Base-by-base conservation (phyloP, 64 coral and sea anemone species). In the Pocillopora damicornis region DNA sequence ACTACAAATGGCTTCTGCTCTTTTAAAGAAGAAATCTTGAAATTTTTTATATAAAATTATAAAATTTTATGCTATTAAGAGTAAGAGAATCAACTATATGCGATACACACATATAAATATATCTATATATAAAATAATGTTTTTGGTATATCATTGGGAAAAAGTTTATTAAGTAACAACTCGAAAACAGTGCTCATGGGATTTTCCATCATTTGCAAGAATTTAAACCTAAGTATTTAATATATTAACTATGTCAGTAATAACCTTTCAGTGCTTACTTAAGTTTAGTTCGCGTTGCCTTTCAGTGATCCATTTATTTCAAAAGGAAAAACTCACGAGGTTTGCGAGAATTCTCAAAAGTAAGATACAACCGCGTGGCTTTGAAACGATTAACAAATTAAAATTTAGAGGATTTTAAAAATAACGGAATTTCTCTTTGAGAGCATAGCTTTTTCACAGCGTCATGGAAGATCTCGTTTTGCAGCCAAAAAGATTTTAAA, bases 11-110 rank as follows among this genome's bases (percentile, higher is more conserved):
- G 63, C 68, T 85, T 85, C 65, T 69, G 63, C 57, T 85, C 81
- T 73, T 85, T 57, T 25, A 71, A 63, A 85, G 72, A 65, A 65
- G 72, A 42, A 72, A 85, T 85, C 81, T 22, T 42, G n/a, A 42
- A 85, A 85, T 36, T 85, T 30, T 85, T 85, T 85, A 85, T 85
- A 85, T 85, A 85, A 73, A 13, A 30, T 57, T 67, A 68, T 51
- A 58, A 72, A 26, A 23, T 85, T 85, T 85, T 85, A 85, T 85
- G 81, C 81, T 72, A 85, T 58, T 71, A 85, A 85, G 68, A 72
- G 61, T 85, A 81, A 81, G 35, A 72, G 37, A 71, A 72, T 85
- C 37, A 37, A 66, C 38, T 58, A 23, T 71, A 72, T 85, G 63
- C 81, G 18, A 85, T 83, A 51, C 42, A 51, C 42, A 51, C 42